These are phyloP conservation scores for Ochotona curzoniae DNA, from an alignment of 2,113 vertebrate species.

Conservation along the genomic window DNA sequence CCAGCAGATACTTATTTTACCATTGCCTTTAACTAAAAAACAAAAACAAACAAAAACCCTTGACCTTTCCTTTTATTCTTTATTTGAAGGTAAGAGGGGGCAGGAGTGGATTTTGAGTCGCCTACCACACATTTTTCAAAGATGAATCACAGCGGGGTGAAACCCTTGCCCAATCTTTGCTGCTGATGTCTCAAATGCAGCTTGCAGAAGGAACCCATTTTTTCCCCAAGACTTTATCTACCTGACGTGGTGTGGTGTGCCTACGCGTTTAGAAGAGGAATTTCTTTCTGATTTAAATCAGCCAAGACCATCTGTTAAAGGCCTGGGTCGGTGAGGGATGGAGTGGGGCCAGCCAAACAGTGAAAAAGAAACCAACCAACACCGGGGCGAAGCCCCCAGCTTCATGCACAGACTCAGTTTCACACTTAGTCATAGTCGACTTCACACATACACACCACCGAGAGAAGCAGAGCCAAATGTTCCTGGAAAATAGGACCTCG, in stretches of 20 bases:
- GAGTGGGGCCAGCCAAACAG: background rate
- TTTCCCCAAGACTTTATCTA: constrained; percentile 26
- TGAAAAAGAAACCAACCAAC: background rate
- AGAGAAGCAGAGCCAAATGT: constrained; percentile 32
- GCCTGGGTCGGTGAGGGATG: background rate
- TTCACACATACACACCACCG: constrained; percentile 10
- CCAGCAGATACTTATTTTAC: constrained; percentile 55
- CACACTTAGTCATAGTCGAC: constrained; percentile 51
- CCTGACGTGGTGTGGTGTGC: background rate
- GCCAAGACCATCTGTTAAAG: background rate
- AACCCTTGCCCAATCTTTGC: constrained; percentile 19
- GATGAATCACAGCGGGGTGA: constrained; percentile 71
- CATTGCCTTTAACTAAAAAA: constrained; percentile 43
- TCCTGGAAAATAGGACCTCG: constrained; percentile 63
- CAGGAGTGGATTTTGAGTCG: constrained; percentile 33
- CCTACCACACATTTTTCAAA: constrained; percentile 58
- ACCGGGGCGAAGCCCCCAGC: background rate
- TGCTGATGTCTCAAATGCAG: constrained; percentile 37
- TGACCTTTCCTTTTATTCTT: constrained; percentile 50
- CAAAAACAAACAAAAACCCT: background rate
- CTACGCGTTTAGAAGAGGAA: background rate
- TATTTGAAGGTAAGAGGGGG: constrained; percentile 53
- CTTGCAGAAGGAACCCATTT: constrained; percentile 54
- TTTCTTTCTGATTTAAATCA: constrained; percentile 35
- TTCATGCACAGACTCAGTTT: constrained; percentile 33